These are phyloP conservation scores for Odontamblyopus lacepedii DNA, from an alignment of 2,797 vertebrate genomes.

Conservation along the genomic window DNA sequence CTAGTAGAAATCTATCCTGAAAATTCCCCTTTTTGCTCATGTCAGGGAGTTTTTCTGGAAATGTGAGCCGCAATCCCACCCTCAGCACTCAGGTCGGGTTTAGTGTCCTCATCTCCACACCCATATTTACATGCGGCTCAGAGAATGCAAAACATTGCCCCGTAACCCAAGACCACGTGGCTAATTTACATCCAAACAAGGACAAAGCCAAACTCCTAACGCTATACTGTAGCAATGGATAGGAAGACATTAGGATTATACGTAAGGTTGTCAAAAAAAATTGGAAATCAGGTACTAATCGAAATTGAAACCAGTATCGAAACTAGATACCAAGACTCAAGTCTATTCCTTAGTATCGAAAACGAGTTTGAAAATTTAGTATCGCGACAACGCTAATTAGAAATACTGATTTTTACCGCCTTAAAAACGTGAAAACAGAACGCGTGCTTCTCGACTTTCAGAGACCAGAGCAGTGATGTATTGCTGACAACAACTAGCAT, in stretches of 20 bases:
- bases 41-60: not conserved
- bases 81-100: not conserved
- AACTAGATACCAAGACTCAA: too few species aligned
- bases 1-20: not conserved
- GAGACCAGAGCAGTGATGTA: not conserved
- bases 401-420: too few species aligned
- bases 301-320: too few species aligned
- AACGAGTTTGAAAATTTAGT: too few species aligned
- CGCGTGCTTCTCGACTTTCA: not conserved
- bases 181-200: conserved; percentile 1
- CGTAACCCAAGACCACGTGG: not conserved
- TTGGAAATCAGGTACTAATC: too few species aligned
- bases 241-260: not conserved
- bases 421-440: not conserved
- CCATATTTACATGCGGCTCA: not conserved
- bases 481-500: not conserved
- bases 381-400: too few species aligned
- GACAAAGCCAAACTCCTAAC: not conserved
- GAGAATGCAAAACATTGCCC: not conserved
- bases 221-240: not conserved
- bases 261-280: too few species aligned
- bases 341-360: too few species aligned
- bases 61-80: not conserved
- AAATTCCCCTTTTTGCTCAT: not conserved
- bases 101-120: not conserved